Percentiles rank a stretch among this genome's conserved stretches.
phyloP scores from a whole-genome alignment of 2,888 invertebrate genomes.

The Synanthedon andrenaeformis region DNA sequence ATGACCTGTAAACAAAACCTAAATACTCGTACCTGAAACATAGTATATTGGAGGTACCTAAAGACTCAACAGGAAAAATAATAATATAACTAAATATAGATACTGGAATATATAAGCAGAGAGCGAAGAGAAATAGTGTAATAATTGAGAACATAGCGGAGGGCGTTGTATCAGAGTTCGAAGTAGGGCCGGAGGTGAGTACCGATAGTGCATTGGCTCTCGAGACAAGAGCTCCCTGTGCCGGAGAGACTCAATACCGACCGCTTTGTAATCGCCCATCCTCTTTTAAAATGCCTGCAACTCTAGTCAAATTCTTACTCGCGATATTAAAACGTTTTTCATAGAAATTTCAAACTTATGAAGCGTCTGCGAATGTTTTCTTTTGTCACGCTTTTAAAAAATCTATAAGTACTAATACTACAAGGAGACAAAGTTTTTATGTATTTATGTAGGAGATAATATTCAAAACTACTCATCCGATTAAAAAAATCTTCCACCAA shows the following conservation, averaged over 20 bases:
- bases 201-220: slow-evolving; percentile 51
- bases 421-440: too few species aligned
- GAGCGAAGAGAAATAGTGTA: background rate
- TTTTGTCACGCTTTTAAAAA: too few species aligned
- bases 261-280: slow-evolving; percentile 31
- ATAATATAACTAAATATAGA: background rate
- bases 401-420: too few species aligned
- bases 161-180: slow-evolving; percentile 16
- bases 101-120: too few species aligned
- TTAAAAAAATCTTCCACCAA: too few species aligned
- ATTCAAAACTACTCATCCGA: too few species aligned
- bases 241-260: slow-evolving; percentile 32
- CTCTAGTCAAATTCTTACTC: slow-evolving; percentile 9
- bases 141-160: slow-evolving; percentile 4
- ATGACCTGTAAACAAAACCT: too few species aligned
- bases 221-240: slow-evolving; percentile 51
- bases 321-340: slow-evolving; percentile 23
- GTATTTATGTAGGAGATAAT: too few species aligned
- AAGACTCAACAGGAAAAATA: too few species aligned
- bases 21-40: too few species aligned
- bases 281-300: slow-evolving; percentile 12
- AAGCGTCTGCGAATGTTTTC: too few species aligned
- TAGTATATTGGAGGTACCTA: too few species aligned
- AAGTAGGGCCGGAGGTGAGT: slow-evolving; percentile 26
- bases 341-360: slow-evolving; percentile 15